Evolutionary conservation across 2,888 invertebrate genomes (phyloP), one percentile per base, ranked within the genome.

Genomic region (Lamproptera curius): DNA sequence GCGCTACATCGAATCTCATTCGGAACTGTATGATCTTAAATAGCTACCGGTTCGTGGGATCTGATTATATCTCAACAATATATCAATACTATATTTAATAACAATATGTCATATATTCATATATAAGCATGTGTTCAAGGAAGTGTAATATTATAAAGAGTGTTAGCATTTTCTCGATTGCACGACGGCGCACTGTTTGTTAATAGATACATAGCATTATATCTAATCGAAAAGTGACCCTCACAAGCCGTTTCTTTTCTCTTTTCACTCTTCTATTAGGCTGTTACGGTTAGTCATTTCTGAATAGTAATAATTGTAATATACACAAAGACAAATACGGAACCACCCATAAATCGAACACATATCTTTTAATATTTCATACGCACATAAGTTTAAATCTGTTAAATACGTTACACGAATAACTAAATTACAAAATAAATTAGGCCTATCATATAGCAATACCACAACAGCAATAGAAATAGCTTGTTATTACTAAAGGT

Each of bases 1-100:
- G 48, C 73, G 76, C 14, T 84, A 76, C 45, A 68, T 80, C 31
- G 81, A 85, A 68, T 72, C 83, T 67, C 82, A 76, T 58, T 61
- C 77, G 34, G 82, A 85, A 56, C 61, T 83, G 43, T 83, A 78
- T 50, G 80, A 85, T 73, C 65, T 84, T 55, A 86, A 84, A 59
- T 84, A 74, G 62, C 23, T 45, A 20, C n/a, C 31, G 5, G 9
- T 11, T 11, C 31, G 11, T 31, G 4, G 11, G 11, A 11, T 31
- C 9, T 2, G 1, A 2, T 31, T 1, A 31, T 9, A 31, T 31
- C 9, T 31, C n/a, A 2, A n/a, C n/a, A n/a, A n/a, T n/a, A n/a
- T n/a, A n/a, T 8, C 23, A 23, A 6, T 4, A 6, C 23, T 15
- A 33, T 16, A 35, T 26, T 28, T 16, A 38, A 37, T 16, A 23